phyloP scores from a whole-genome alignment of 2,113 vertebrate species.

The Canis aureus region DNA sequence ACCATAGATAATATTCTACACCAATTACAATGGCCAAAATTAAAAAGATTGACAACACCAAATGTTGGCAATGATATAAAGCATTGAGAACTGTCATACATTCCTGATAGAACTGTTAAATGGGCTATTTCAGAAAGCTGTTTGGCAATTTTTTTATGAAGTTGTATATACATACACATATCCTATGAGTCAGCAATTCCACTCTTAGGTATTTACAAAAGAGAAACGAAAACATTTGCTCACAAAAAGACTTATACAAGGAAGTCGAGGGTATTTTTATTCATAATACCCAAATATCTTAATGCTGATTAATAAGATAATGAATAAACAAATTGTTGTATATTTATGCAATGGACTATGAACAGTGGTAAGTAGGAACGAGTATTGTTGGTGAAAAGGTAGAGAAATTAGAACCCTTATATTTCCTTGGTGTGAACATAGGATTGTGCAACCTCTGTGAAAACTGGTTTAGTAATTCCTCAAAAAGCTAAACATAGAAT shows the following conservation, averaged over 20 bases:
- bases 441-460: not conserved
- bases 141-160: not conserved
- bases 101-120: not conserved
- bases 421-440: not conserved
- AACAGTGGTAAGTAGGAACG: not conserved
- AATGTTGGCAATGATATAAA: not conserved
- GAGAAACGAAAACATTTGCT: constrained; percentile 26
- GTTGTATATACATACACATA: not conserved
- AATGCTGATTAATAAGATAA: not conserved
- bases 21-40: not conserved
- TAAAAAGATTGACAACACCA: not conserved
- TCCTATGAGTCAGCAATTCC: not conserved
- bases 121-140: not conserved
- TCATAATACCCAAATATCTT: not conserved
- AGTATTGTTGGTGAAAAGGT: not conserved
- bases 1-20: not conserved
- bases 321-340: not conserved
- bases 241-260: not conserved
- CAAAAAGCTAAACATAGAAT: not conserved
- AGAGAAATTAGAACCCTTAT: not conserved
- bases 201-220: not conserved
- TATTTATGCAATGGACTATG: not conserved
- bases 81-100: not conserved
- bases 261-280: not conserved
- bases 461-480: not conserved